Evolutionary conservation across 2,888 invertebrate species (phyloP), one percentile per base, ranked within the genome.

Genomic region (Panorpa germanica): DNA sequence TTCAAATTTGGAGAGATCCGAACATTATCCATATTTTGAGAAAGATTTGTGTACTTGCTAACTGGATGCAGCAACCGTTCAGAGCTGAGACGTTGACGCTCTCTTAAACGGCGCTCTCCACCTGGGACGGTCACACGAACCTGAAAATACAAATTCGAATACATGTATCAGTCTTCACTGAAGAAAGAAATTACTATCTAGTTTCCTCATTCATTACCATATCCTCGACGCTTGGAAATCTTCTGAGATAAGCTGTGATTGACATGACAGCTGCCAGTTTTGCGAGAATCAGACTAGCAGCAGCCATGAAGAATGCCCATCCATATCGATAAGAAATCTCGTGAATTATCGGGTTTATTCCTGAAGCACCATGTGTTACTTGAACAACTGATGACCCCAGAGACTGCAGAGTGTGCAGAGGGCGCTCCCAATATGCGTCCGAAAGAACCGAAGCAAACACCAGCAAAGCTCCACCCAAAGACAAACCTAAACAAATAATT

Each of bases 251-350:
- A 34, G 65, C 65, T 4, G 63, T 59, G 35, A 68, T 59, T 28
- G 63, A 61, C 37, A 66, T 51, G 10, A 65, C 55, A 2, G 65
- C 66, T 5, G 65, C 64, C 38, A 64, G 46, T 46, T 65, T 63
- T n/a, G 63, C 59, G 44, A 65, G 52, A 38, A 65, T 59, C 43
- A 69, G 56, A 28, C 67, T 65, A 30, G 61, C 54, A 20, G 64
- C 63, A 6, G 67, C 68, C 20, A 63, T 56, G 45, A 67, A 63
- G 43, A 68, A 63, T 38, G 67, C 65, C 69, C 68, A 69, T 26
- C 67, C 68, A 46, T 68, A 69, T 29, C 59, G 58, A 47, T 63
- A 65, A n/a, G n/a, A n/a, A n/a, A n/a, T 42, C n/a, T n/a, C n/a
- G n/a, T n/a, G n/a, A n/a, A n/a, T n/a, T n/a, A n/a, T n/a, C n/a